Base-by-base conservation (phyloP, 2,888 invertebrate genomes). In the Eueremaeus valkanovi region DNA sequence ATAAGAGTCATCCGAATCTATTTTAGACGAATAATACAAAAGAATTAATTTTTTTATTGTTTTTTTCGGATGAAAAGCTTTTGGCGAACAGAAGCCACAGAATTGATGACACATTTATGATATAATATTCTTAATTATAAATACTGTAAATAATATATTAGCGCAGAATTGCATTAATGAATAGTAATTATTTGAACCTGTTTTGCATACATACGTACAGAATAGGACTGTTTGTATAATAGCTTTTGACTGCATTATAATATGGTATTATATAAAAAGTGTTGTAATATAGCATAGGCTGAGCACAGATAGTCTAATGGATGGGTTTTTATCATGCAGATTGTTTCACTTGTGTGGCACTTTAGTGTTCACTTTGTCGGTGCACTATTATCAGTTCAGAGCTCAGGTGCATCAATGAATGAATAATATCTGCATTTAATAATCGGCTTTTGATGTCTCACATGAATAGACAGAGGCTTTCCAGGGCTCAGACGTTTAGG, bases 351-450 rank as follows among this genome's bases (percentile, higher is more conserved):
- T 68, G 68, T 68, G 21, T 42, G 21, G 13, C 68, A 68, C 68
- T 40, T n/a, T 63, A 63, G 31, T 63, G 61, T 33, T 63, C 55
- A 55, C 55, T 55, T 63, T 63, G 63, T 63, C 63, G 63, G 68
- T 68, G 68, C 68, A 9, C 27, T 68, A 68, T 68, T 68, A 68
- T 68, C 66, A 42, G 40, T 68, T 24, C 33, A 68, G 68, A 66
- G 68, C 68, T 68, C 68, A 68, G 68, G 68, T 68, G 68, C 68
- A 68, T 68, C 68, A 3, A 21, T 33, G 18, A 33, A 33, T 63
- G 61, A 63, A 68, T 68, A 68, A 16, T 68, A 68, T 68, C 40
- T 68, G 68, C 68, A 40, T 68, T 68, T 68, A 68, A 68, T 68
- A 68, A 68, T 68, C 68, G 68, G 68, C 68, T 68, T 63, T 68